These are phyloP conservation scores for Oncorhynchus masou DNA, from an alignment of 2,113 vertebrate species.

Conservation along the genomic window DNA sequence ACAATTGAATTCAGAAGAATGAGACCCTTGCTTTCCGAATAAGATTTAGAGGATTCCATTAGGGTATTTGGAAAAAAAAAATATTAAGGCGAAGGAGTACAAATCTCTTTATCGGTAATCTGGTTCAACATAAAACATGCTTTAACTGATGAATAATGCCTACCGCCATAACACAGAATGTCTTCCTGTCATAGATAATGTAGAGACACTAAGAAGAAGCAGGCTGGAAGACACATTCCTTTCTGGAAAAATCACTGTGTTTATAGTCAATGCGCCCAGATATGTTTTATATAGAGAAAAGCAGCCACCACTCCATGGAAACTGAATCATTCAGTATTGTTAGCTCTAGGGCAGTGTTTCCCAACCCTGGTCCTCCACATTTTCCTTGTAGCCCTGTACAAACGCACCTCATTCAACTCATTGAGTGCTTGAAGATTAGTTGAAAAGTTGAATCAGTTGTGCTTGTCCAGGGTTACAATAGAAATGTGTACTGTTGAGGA, in stretches of 20 bases:
- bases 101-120: conserved; percentile 50
- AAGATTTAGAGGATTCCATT: conserved; percentile 20
- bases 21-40: conserved; percentile 9
- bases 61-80: conserved; percentile 24
- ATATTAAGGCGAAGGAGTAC: conserved; percentile 24
- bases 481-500: too few species aligned
- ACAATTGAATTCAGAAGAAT: conserved; percentile 19
- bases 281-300: not conserved
- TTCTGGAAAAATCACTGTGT: not conserved
- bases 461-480: too few species aligned
- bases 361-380: too few species aligned
- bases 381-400: too few species aligned
- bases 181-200: conserved; percentile 6
- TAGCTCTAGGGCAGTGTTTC: not conserved
- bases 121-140: conserved; percentile 46
- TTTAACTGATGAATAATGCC: conserved; percentile 44
- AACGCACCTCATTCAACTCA: too few species aligned
- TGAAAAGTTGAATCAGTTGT: too few species aligned
- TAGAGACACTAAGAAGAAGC: conserved; percentile 11
- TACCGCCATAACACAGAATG: conserved; percentile 10
- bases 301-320: too few species aligned
- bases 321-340: not conserved
- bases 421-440: too few species aligned
- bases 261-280: not conserved
- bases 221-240: not conserved